Evolutionary conservation across 2,113 vertebrate genomes (phyloP).

Genomic region (Condylura cristata): DNA sequence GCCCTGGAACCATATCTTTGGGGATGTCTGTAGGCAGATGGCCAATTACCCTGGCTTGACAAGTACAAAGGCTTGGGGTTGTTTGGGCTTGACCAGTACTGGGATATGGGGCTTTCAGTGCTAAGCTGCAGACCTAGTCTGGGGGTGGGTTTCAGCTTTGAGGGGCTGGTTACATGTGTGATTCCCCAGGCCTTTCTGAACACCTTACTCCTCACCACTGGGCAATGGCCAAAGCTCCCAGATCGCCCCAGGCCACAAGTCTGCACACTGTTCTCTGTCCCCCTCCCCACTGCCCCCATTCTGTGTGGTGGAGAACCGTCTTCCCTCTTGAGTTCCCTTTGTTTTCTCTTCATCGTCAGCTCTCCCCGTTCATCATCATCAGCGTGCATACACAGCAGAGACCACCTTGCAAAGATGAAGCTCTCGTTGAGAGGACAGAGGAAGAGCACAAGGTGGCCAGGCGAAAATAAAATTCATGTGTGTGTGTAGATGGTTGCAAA

Average conservation of each 20-base stretch:
- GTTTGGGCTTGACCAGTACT: too few species aligned
- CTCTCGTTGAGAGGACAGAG: slow-evolving; percentile 54
- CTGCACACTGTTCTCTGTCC: too few species aligned
- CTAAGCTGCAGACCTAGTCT: background rate
- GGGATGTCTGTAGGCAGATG: too few species aligned
- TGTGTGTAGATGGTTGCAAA: background rate
- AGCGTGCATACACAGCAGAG: background rate
- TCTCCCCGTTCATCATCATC: background rate
- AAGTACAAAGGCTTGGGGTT: too few species aligned
- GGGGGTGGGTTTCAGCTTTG: too few species aligned
- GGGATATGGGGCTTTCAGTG: background rate
- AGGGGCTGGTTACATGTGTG: background rate
- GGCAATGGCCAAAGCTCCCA: background rate
- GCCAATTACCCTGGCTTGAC: too few species aligned
- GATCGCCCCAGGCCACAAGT: background rate
- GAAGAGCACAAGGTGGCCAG: background rate
- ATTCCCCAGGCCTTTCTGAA: too few species aligned
- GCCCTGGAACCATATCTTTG: too few species aligned
- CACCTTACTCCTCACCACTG: background rate
- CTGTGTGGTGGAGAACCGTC: background rate
- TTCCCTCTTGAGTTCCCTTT: background rate
- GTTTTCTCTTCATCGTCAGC: background rate
- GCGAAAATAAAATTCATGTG: slow-evolving; percentile 28
- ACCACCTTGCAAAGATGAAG: slow-evolving; percentile 29
- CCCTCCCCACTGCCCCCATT: background rate